phyloP scores from a whole-genome alignment of 1,140 invertebrate species.

The Mylabris phalerata region DNA sequence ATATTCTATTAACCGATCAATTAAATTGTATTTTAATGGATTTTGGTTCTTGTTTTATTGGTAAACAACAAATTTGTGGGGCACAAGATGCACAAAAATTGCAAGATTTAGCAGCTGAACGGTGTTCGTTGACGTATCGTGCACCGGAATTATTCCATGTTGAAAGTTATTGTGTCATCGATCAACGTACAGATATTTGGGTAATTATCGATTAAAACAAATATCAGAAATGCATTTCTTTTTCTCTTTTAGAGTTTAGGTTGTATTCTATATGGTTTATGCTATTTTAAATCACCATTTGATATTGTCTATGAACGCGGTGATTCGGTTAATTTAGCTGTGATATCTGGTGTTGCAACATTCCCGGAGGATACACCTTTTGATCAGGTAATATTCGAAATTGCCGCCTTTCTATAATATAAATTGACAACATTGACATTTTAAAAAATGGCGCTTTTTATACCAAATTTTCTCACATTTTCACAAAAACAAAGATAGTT shows the following conservation, averaged over 20 bases:
- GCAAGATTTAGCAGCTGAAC: slow-evolving; percentile 75
- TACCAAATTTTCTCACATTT: not conserved
- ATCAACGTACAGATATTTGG: slow-evolving; percentile 85
- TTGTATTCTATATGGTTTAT: slow-evolving; percentile 78
- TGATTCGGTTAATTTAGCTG: slow-evolving; percentile 80
- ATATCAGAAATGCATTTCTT: not conserved
- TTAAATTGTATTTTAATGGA: slow-evolving; percentile 76
- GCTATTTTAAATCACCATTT: slow-evolving; percentile 81
- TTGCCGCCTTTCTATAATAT: not conserved
- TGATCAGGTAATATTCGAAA: slow-evolving; percentile 47
- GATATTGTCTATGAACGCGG: slow-evolving; percentile 79
- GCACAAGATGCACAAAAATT: slow-evolving; percentile 64
- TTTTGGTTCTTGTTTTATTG: slow-evolving; percentile 71
- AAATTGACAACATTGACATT: not conserved
- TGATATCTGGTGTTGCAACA: slow-evolving; percentile 67
- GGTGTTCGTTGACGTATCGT: slow-evolving; percentile 80
- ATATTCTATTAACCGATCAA: slow-evolving; percentile 68
- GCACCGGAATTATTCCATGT: slow-evolving; percentile 85
- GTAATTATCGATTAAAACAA: slow-evolving; percentile 43
- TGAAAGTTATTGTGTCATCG: slow-evolving; percentile 70
- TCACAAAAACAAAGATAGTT: too few relatives aligned
- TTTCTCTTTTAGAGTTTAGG: slow-evolving; percentile 67
- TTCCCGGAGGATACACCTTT: slow-evolving; percentile 67
- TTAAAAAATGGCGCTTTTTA: not conserved
- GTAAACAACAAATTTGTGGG: slow-evolving; percentile 66